phyloP scores from a whole-genome alignment of 2,888 invertebrate species.

The Lampropteryx suffumata region DNA sequence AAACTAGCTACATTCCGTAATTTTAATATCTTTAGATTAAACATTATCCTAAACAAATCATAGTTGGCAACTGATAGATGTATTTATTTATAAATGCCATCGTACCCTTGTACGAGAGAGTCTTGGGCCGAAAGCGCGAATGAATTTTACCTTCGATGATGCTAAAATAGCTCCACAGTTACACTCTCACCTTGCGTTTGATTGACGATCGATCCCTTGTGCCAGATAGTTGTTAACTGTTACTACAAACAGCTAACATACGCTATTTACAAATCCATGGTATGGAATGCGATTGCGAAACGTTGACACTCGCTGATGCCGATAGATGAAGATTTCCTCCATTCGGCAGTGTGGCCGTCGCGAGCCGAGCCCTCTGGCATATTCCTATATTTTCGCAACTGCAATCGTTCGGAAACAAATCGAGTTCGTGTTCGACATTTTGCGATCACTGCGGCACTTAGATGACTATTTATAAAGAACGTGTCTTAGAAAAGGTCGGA shows the following conservation, averaged over 20 bases:
- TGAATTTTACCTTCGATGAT: constrained; percentile 81
- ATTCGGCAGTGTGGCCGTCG: constrained; percentile 43
- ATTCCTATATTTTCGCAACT: constrained; percentile 74
- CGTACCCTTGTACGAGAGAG: constrained; percentile 77
- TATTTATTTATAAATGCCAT: constrained; percentile 77
- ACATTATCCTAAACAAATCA: constrained; percentile 50
- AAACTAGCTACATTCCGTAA: constrained; percentile 29
- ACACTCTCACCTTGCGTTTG: constrained; percentile 82
- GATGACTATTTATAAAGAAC: constrained; percentile 81
- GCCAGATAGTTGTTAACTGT: constrained; percentile 78
- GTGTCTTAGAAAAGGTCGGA: constrained; percentile 81
- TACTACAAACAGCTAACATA: constrained; percentile 63
- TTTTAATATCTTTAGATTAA: constrained; percentile 52
- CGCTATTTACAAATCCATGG: constrained; percentile 48
- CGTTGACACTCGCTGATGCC: constrained; percentile 38
- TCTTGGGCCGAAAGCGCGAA: constrained; percentile 79
- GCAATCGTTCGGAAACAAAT: constrained; percentile 74
- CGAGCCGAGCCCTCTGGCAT: constrained; percentile 53
- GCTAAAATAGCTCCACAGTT: constrained; percentile 79
- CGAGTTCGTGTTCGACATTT: constrained; percentile 81
- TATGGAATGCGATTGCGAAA: constrained; percentile 49
- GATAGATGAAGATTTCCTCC: constrained; percentile 48
- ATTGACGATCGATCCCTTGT: constrained; percentile 82
- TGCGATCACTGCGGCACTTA: constrained; percentile 75
- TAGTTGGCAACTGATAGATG: constrained; percentile 70